Conservation (phyloP, 2,888 invertebrate species). For the Athripsodes cinereus region DNA sequence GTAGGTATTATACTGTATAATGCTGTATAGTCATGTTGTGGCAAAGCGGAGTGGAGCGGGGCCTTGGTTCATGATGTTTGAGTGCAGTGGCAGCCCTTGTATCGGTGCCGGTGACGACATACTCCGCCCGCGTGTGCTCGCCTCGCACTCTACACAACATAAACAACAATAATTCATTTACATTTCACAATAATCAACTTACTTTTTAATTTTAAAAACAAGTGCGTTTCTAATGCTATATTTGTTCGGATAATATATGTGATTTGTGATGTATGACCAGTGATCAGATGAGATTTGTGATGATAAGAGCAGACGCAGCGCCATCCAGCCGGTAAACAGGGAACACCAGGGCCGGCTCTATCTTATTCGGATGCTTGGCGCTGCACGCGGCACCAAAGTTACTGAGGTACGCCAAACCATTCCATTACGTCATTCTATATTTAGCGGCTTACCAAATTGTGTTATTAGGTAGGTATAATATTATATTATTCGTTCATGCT, state of each 20-base stretch:
- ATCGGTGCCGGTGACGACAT: neutral
- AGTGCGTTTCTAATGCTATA: neutral
- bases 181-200: neutral
- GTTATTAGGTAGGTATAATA: neutral
- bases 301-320: neutral
- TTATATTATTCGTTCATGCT: neutral
- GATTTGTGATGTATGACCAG: neutral
- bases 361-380: neutral
- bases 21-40: no score
- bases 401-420: constrained; percentile 10
- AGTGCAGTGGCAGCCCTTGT: constrained; percentile 1
- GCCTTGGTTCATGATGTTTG: neutral
- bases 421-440: constrained; percentile 26
- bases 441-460: constrained; percentile 10
- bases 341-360: neutral
- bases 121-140: constrained; percentile 1
- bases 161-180: no score
- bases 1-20: neutral
- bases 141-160: neutral
- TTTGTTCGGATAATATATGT: neutral
- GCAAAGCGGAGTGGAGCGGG: neutral
- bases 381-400: constrained; percentile 26
- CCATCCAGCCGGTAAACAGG: neutral
- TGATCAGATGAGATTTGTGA: neutral
- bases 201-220: neutral